Conservation (phyloP, 2,797 vertebrate species). For the Gymnopithys bicolor region DNA sequence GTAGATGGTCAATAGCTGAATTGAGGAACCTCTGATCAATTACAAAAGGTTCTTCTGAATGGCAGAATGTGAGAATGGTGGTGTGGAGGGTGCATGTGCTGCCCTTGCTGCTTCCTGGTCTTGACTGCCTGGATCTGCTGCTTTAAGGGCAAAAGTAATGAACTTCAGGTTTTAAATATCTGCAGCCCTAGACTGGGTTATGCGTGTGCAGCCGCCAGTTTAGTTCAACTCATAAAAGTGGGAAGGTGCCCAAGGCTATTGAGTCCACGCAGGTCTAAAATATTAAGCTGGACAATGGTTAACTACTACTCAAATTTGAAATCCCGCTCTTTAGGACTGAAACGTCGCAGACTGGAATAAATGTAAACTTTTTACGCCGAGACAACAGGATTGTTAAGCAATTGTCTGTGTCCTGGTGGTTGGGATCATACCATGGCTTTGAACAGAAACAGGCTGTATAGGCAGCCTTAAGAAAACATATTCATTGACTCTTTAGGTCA, state of each 20-base stretch:
- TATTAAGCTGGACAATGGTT: conserved; percentile 1
- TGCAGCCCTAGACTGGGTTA: not conserved
- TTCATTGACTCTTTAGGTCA: not conserved
- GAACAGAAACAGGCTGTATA: not conserved
- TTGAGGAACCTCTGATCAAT: not conserved
- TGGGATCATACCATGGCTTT: not conserved
- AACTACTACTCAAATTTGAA: not conserved
- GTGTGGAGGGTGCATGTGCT: not conserved
- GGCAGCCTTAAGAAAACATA: not conserved
- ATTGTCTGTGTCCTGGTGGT: not conserved
- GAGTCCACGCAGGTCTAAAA: not conserved
- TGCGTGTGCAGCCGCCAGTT: not conserved
- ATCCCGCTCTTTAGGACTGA: not conserved
- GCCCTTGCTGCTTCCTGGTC: not conserved
- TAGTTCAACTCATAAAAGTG: not conserved
- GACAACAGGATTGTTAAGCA: conserved; percentile 25
- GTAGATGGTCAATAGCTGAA: not conserved
- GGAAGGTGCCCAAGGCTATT: not conserved
- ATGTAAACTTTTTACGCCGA: conserved; percentile 25
- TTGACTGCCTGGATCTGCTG: not conserved
- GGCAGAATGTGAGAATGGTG: not conserved
- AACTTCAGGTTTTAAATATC: conserved; percentile 11
- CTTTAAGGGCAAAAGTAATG: not conserved
- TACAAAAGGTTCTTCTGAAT: not conserved
- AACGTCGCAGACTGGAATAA: conserved; percentile 20